Evolutionary conservation across 2,113 vertebrate species (phyloP).

Genomic region (Piaya cayana): DNA sequence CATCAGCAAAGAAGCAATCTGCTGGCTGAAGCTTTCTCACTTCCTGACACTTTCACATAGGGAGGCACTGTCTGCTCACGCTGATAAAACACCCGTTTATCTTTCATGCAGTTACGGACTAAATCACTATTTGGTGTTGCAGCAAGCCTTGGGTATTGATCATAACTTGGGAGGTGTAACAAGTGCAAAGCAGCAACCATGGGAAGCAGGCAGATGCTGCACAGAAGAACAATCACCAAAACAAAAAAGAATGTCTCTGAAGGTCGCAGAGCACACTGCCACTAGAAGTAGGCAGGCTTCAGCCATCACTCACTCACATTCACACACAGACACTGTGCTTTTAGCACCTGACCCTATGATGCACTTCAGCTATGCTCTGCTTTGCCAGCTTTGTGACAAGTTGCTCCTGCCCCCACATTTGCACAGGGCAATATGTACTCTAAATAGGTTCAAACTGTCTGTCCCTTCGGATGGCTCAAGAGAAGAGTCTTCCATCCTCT

Average conservation of each 20-base stretch:
- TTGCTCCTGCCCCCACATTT: neutral
- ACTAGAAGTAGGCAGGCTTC: neutral
- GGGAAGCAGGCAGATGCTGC: neutral
- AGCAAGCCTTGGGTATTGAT: neutral
- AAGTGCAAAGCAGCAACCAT: neutral
- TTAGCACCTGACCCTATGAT: neutral
- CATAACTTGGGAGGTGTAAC: neutral
- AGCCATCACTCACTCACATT: neutral
- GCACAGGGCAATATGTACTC: neutral
- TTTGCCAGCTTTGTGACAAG: neutral
- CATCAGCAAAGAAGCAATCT: neutral
- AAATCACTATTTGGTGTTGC: neutral
- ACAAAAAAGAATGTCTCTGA: neutral
- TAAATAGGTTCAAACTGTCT: neutral
- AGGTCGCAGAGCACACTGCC: neutral
- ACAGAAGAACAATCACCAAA: neutral
- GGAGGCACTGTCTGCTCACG: neutral
- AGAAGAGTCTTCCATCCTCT: constrained; percentile 53
- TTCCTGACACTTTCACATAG: neutral
- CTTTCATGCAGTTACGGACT: neutral
- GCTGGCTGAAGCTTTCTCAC: neutral
- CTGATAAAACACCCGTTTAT: neutral
- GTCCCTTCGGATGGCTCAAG: constrained; percentile 20
- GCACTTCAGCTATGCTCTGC: neutral
- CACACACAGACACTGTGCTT: neutral